phyloP scores from a whole-genome alignment of 2,797 vertebrate species.

The Rousettus madagascariensis region DNA sequence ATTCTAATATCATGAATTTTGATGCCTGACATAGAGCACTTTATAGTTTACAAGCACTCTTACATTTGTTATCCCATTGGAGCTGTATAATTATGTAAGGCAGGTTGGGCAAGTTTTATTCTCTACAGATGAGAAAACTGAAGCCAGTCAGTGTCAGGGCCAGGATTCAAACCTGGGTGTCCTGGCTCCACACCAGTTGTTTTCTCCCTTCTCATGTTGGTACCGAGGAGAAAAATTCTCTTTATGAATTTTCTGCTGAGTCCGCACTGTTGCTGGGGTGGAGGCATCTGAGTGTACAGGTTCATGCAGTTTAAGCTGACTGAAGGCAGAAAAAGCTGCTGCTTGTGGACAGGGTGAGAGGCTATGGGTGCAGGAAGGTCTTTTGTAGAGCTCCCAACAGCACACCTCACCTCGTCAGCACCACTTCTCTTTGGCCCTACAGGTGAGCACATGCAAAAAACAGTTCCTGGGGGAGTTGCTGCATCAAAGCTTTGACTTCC shows the following conservation, averaged over 20 bases:
- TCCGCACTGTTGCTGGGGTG: neutral
- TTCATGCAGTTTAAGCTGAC: neutral
- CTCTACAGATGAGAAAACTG: neutral
- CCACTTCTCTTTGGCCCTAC: neutral
- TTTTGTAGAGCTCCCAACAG: too few relatives aligned
- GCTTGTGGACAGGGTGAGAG: neutral
- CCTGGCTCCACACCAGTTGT: neutral
- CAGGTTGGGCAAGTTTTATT: neutral
- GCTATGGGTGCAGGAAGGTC: neutral
- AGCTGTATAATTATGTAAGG: neutral
- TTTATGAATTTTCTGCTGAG: neutral
- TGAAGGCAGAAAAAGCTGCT: neutral
- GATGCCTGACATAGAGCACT: neutral
- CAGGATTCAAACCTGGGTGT: neutral
- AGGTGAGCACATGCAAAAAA: neutral
- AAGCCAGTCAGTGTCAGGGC: neutral
- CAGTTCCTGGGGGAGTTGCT: constrained; percentile 12
- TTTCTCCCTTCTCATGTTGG: neutral
- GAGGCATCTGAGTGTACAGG: neutral
- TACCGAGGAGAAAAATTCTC: neutral
- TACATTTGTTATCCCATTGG: neutral
- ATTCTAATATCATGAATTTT: neutral
- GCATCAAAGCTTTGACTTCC: constrained; percentile 29
- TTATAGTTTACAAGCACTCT: neutral
- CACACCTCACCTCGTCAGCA: neutral